These are phyloP conservation scores for Glandiceps talaboti DNA, from an alignment of 53 echinoderm and acorn worm species.

Conservation along the genomic window DNA sequence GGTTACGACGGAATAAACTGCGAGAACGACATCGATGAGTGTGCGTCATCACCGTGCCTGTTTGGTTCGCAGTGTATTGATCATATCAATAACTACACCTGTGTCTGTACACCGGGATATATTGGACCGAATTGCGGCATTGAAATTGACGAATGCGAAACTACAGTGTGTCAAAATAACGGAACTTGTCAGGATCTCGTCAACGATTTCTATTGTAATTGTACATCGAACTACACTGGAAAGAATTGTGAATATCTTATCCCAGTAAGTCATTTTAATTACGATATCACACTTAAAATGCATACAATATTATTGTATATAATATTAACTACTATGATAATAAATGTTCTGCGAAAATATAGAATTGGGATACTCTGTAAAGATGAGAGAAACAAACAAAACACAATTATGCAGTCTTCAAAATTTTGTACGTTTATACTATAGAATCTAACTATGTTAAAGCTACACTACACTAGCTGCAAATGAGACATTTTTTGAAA, in stretches of 20 bases:
- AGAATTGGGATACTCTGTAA: too few species aligned
- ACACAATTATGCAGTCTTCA: too few species aligned
- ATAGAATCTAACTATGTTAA: too few species aligned
- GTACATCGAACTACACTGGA: conserved; percentile 61
- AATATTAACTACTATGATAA: too few species aligned
- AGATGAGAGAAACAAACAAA: too few species aligned
- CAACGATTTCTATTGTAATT: conserved; percentile 48
- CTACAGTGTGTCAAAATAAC: conserved; percentile 40
- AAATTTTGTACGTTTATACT: too few species aligned
- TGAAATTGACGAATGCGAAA: conserved; percentile 67
- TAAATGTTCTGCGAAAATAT: too few species aligned
- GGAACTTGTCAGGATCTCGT: conserved; percentile 38
- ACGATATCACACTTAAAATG: too few species aligned
- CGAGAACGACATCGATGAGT: conserved; percentile 62
- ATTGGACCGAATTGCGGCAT: conserved; percentile 47
- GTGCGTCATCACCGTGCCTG: conserved; percentile 37
- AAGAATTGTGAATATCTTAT: conserved; percentile 17
- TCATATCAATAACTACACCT: conserved; percentile 47
- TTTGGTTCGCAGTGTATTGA: conserved; percentile 45
- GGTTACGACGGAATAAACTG: conserved; percentile 54
- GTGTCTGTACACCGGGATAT: conserved; percentile 53
- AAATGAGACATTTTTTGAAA: too few species aligned
- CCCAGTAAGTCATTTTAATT: conserved; percentile 5
- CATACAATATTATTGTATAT: too few species aligned
- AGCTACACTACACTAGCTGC: too few species aligned